phyloP scores from a whole-genome alignment of 1,140 invertebrate genomes.

The Homarus americanus region DNA sequence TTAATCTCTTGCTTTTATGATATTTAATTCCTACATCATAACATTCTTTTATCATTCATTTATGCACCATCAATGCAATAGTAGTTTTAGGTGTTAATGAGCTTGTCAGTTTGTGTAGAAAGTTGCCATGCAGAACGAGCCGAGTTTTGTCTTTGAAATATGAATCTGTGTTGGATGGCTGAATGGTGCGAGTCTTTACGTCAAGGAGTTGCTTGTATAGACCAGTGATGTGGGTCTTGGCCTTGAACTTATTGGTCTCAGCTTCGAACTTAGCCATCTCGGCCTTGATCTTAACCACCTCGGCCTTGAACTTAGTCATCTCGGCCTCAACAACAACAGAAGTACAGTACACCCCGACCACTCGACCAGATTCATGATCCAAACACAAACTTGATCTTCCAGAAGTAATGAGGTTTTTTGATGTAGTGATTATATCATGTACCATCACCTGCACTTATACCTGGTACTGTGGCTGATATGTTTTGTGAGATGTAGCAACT shows the following conservation, averaged over 20 bases:
- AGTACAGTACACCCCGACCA: too few species aligned
- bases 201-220: too few species aligned
- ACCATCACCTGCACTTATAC: too few species aligned
- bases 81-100: background rate
- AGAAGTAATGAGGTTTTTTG: background rate
- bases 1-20: background rate
- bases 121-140: background rate
- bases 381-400: background rate
- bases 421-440: background rate
- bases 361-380: too few species aligned
- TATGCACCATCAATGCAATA: background rate
- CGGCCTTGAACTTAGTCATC: too few species aligned
- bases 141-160: background rate
- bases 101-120: background rate
- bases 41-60: background rate
- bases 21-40: background rate
- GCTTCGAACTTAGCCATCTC: too few species aligned
- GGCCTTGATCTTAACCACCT: too few species aligned
- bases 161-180: background rate
- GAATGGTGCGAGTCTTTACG: background rate
- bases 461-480: too few species aligned
- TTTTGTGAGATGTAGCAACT: too few species aligned
- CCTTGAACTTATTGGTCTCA: too few species aligned
- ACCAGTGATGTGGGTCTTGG: too few species aligned
- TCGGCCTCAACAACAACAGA: too few species aligned